Evolutionary conservation across 2,797 vertebrate species (phyloP), one percentile per base, ranked within the genome.

Genomic region (Lagodon rhomboides): DNA sequence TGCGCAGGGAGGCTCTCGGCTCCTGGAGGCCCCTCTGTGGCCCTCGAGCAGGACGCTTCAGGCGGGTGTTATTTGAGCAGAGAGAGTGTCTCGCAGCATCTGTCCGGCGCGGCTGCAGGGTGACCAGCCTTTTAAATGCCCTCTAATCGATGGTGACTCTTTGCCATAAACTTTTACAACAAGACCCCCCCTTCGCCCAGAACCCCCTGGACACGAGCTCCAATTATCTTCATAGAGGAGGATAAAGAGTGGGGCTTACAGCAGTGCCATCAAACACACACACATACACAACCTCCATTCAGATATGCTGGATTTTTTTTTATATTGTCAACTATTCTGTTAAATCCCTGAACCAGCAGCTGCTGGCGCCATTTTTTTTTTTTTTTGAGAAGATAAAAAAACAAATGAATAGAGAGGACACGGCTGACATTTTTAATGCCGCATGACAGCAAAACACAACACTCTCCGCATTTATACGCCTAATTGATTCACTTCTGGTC

Each of bases 101-200:
- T 80, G 84, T 76, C 77, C 73, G 18, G 18, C 38, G 46, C 51
- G 78, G n/a, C 82, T 77, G 63, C 76, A 44, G 82, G 59, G 20
- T 55, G 82, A 85, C 41, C 82, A 54, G 82, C 27, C 72, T 53
- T 75, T 72, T 93, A 93, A 96, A 94, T 93, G 94, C 77, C 90
- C 89, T 92, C 92, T 96, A 95, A 97, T 97, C 94, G 95, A 96
- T 96, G 93, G 91, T 93, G 95, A 96, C 95, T 96, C 94, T 94
- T 90, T 88, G 94, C 93, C 93, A 96, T 97, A 96, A 96, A 97
- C 87, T 96, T 97, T 97, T 92, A 94, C 94, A 96, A 94, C 94
- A 91, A 90, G 91, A 88, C 92, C 93, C 93, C 92, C 90, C 83
- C 91, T 87, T 85, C 84, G 91, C 86, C 84, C 76, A 87, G 84